These are phyloP conservation scores for Mesopsocus fuscifrons DNA, from an alignment of 2,888 invertebrate species.

Conservation along the genomic window DNA sequence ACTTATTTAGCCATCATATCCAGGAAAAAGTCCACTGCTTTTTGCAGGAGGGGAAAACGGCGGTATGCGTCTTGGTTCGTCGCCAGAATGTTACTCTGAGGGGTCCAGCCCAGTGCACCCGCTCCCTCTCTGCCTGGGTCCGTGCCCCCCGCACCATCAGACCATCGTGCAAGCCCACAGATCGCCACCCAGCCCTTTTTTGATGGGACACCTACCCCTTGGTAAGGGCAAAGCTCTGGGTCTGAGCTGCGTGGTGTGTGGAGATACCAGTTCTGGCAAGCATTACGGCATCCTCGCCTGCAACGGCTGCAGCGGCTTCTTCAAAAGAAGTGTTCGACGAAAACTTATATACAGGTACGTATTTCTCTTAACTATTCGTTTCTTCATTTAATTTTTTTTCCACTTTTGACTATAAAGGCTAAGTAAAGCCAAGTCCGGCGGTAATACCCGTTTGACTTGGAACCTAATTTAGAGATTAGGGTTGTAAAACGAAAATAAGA, in stretches of 20 bases:
- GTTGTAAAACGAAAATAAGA: too few species aligned
- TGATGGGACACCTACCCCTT: slow-evolving; percentile 16
- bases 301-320: slow-evolving; percentile 98
- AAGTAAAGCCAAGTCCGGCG: too few species aligned
- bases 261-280: slow-evolving; percentile 92
- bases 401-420: too few species aligned
- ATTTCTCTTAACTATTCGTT: too few species aligned
- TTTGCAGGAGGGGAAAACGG: slow-evolving; percentile 12
- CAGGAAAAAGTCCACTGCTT: too few species aligned
- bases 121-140: slow-evolving; percentile 36
- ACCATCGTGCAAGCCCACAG: slow-evolving; percentile 42
- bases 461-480: too few species aligned
- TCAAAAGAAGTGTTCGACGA: slow-evolving; percentile 87
- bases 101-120: slow-evolving; percentile 26
- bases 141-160: slow-evolving; percentile 25
- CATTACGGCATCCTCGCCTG: slow-evolving; percentile 97
- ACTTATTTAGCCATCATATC: too few species aligned
- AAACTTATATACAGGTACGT: slow-evolving; percentile 90
- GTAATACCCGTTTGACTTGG: too few species aligned
- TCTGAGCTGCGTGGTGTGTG: slow-evolving; percentile 87
- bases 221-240: slow-evolving; percentile 44
- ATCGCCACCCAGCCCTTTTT: slow-evolving; percentile 28
- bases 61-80: slow-evolving; percentile 9
- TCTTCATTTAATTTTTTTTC: too few species aligned
- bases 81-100: slow-evolving; percentile 17